phyloP scores from a whole-genome alignment of 2,797 vertebrate genomes.

The Chelon auratus region DNA sequence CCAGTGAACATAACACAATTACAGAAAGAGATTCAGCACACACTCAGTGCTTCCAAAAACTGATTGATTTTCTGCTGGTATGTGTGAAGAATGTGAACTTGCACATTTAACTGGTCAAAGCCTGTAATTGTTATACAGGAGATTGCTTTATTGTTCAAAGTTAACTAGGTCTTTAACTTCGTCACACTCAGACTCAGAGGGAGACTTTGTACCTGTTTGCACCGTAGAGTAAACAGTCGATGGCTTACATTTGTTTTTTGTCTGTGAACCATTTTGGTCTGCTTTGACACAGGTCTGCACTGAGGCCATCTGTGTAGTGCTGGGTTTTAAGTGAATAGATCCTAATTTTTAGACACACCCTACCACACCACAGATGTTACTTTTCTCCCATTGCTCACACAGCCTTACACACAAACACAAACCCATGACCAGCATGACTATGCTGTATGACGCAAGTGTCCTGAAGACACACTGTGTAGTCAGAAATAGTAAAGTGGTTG shows the following conservation, averaged over 20 bases:
- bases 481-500: conserved; percentile 28
- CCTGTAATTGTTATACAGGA: background rate
- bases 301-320: background rate
- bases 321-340: conserved; percentile 2
- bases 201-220: conserved; percentile 65
- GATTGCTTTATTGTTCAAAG: conserved; percentile 28
- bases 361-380: background rate
- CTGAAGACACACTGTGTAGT: conserved; percentile 17
- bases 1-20: too few species aligned
- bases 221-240: conserved; percentile 42
- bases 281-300: background rate
- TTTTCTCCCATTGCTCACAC: conserved; percentile 6
- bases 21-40: too few species aligned
- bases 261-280: conserved; percentile 11
- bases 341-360: conserved; percentile 12
- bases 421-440: conserved; percentile 67
- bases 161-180: conserved; percentile 1
- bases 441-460: conserved; percentile 52
- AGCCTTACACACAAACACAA: conserved; percentile 36
- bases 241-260: conserved; percentile 43
- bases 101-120: background rate
- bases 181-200: background rate
- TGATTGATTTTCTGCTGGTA: background rate
- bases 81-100: background rate
- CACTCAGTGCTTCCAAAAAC: background rate